Conservation (phyloP, 2,113 vertebrate species). For the Garra rufa region DNA sequence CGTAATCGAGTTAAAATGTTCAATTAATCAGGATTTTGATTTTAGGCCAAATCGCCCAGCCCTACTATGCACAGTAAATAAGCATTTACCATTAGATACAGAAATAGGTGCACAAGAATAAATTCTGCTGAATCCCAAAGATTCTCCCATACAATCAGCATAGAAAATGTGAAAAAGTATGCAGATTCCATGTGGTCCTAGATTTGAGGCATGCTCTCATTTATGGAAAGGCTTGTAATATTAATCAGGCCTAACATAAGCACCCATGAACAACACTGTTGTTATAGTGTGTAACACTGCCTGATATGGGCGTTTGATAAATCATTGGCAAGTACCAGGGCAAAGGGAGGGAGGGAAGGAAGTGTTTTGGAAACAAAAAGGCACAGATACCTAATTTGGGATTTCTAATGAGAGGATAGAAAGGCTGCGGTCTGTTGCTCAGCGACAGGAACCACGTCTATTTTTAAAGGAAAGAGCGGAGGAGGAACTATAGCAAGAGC, state of each 20-base stretch:
- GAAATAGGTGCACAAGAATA: background rate
- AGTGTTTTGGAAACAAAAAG: conserved; percentile 32
- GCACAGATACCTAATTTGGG: conserved; percentile 61
- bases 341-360: background rate
- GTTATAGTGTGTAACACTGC: background rate
- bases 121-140: background rate
- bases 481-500: conserved; percentile 52
- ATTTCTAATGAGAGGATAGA: conserved; percentile 79
- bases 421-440: conserved; percentile 75
- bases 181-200: background rate
- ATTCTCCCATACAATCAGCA: background rate
- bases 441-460: conserved; percentile 76
- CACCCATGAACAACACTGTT: background rate
- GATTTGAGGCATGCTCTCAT: conserved; percentile 1
- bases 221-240: background rate
- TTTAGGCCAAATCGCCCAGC: too few relatives aligned
- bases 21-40: too few relatives aligned
- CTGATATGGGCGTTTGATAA: background rate
- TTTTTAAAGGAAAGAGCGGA: conserved; percentile 59
- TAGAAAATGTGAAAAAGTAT: background rate
- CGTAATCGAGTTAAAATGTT: too few relatives aligned
- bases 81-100: background rate
- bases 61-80: background rate
- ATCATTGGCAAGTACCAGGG: background rate
- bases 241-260: background rate